Evolutionary conservation across 2,888 invertebrate species (phyloP).

Genomic region (Melieria crassipennis): DNA sequence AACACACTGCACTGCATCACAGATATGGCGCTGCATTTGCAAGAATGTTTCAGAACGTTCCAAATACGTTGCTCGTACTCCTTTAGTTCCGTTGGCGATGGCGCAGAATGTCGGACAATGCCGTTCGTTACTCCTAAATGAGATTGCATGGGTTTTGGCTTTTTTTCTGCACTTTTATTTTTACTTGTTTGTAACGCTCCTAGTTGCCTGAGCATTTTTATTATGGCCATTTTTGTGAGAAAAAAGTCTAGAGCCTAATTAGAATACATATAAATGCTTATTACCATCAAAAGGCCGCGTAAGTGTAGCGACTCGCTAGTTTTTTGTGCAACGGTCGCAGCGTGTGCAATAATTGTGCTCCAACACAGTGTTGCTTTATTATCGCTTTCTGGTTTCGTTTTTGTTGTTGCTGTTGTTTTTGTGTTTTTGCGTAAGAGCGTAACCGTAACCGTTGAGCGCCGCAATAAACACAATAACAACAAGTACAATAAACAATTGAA

Average conservation of each 20-base stretch:
- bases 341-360: not conserved
- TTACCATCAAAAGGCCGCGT: constrained; percentile 10
- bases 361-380: constrained; percentile 2
- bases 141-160: constrained; percentile 10
- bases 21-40: too few relatives aligned
- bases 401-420: constrained; percentile 25
- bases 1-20: too few relatives aligned
- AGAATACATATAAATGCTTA: constrained; percentile 32
- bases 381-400: not conserved
- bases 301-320: too few relatives aligned
- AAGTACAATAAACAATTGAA: constrained; percentile 54
- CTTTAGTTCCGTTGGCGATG: constrained; percentile 35
- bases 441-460: constrained; percentile 48
- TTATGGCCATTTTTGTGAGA: not conserved
- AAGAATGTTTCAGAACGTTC: too few relatives aligned
- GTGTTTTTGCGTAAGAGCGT: constrained; percentile 35
- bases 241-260: constrained; percentile 23
- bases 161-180: constrained; percentile 19
- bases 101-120: constrained; percentile 59
- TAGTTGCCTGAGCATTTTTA: not conserved
- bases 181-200: not conserved
- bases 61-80: constrained; percentile 26
- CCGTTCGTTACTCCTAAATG: constrained; percentile 58
- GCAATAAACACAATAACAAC: constrained; percentile 41
- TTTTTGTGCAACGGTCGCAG: not conserved